Percentiles rank a stretch among this genome's conserved stretches.
phyloP scores from a whole-genome alignment of 2,888 invertebrate genomes.

The Polyploca ridens region DNA sequence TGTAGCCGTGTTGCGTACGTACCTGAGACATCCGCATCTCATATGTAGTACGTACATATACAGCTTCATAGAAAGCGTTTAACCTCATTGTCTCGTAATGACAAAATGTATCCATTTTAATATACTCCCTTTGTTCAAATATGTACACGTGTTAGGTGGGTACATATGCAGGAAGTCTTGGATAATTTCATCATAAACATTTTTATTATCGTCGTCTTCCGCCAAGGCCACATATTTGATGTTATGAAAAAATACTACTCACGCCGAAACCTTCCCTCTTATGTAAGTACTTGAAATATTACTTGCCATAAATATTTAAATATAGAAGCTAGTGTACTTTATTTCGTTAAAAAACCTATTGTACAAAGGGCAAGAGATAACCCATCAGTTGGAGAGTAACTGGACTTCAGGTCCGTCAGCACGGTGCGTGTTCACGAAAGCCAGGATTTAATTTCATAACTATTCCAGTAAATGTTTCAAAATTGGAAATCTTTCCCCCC shows the following conservation, averaged over 20 bases:
- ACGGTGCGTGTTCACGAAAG: too few relatives aligned
- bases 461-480: too few relatives aligned
- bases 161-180: not conserved
- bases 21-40: not conserved
- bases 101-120: constrained; percentile 18
- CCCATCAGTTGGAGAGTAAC: too few relatives aligned
- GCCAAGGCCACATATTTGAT: constrained; percentile 2
- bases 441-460: too few relatives aligned
- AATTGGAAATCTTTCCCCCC: too few relatives aligned
- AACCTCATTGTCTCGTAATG: constrained; percentile 30
- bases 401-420: too few relatives aligned
- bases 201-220: not conserved
- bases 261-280: not conserved
- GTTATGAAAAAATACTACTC: not conserved
- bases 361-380: too few relatives aligned
- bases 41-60: not conserved
- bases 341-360: not conserved
- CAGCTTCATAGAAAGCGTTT: constrained; percentile 38
- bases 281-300: not conserved
- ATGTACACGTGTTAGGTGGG: not conserved
- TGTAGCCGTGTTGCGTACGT: not conserved
- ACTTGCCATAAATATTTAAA: not conserved
- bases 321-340: not conserved
- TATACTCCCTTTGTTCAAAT: not conserved
- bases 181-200: constrained; percentile 5